Evolutionary conservation across 2,888 invertebrate species (phyloP), one percentile per base, ranked within the genome.

Genomic region (Lobophora halterata): DNA sequence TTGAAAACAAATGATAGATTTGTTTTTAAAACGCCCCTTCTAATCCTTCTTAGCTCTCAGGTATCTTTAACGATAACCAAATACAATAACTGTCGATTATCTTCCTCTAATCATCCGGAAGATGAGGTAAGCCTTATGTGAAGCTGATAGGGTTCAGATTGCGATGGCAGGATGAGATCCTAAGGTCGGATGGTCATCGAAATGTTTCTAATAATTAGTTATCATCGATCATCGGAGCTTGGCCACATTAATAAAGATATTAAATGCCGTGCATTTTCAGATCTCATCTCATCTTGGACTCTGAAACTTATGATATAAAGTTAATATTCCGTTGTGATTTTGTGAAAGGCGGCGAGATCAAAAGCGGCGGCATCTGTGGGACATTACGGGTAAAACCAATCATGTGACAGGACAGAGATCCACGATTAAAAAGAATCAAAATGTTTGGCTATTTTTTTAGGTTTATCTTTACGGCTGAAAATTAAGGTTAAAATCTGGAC

Each of bases 151-250:
- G 42, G 28, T 38, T 34, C 10, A 35, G 17, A 38, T 42, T 46
- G n/a, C 13, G 17, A 5, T 8, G 11, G 12, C 28, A 18, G 33
- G 56, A 63, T 36, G 18, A 20, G 10, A 54, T 62, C 49, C 49
- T 67, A 53, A 63, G 71, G 70, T 73, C 70, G 74, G 66, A 62
- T 67, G 73, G 74, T 77, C 77, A 76, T 71, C 75, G 67, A 78
- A 78, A 79, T 82, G 80, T 82, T 80, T 80, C 80, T 71, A 79
- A 79, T 82, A 80, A 82, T 82, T 82, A 82, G 79, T 80, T 80
- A 80, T 80, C 81, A 80, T 82, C 80, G 75, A 80, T 82, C 80
- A 80, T 79, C 80, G 62, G 63, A 72, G 68, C 72, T 70, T 67
- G 75, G 71, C 72, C 72, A 79, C 79, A 79, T 80, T 80, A 80